These are phyloP conservation scores for Chironex yamaguchii DNA, from an alignment of 30 jellyfish, hydroid and myxozoan genomes.

Conservation along the genomic window DNA sequence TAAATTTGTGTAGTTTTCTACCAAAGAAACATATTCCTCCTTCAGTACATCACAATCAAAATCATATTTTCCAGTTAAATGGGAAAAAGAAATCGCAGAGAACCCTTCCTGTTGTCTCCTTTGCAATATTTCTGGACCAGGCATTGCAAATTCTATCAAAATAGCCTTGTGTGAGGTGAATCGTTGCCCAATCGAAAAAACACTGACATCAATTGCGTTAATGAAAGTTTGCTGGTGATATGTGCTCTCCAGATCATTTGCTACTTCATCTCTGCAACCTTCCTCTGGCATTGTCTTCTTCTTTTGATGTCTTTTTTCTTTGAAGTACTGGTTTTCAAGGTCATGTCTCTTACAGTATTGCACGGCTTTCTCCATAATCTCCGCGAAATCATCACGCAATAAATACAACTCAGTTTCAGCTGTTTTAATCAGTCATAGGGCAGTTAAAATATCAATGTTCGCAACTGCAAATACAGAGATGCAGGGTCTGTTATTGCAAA, in stretches of 20 bases:
- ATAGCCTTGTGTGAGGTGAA: slow-evolving; percentile 15
- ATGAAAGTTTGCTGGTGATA: slow-evolving; percentile 3
- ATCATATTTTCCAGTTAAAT: background rate
- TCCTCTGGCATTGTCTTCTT: background rate
- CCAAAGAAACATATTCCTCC: background rate
- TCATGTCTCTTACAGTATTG: background rate
- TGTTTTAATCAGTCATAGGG: background rate
- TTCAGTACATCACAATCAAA: background rate
- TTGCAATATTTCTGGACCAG: slow-evolving; percentile 1
- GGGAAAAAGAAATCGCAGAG: background rate
- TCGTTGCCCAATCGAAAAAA: background rate
- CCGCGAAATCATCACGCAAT: background rate
- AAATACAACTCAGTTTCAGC: background rate
- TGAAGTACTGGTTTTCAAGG: background rate
- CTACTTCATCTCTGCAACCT: background rate
- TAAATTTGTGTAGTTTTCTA: background rate
- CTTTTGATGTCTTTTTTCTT: background rate
- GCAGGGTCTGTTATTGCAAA: slow-evolving; percentile 1
- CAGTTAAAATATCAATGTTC: slow-evolving; percentile 19
- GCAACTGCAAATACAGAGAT: background rate
- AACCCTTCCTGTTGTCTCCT: background rate
- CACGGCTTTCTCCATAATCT: background rate
- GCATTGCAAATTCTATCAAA: background rate
- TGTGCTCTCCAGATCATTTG: background rate
- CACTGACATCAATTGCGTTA: background rate